These are phyloP conservation scores for Bovichtus diacanthus DNA, from an alignment of 2,797 vertebrate species.

Conservation along the genomic window DNA sequence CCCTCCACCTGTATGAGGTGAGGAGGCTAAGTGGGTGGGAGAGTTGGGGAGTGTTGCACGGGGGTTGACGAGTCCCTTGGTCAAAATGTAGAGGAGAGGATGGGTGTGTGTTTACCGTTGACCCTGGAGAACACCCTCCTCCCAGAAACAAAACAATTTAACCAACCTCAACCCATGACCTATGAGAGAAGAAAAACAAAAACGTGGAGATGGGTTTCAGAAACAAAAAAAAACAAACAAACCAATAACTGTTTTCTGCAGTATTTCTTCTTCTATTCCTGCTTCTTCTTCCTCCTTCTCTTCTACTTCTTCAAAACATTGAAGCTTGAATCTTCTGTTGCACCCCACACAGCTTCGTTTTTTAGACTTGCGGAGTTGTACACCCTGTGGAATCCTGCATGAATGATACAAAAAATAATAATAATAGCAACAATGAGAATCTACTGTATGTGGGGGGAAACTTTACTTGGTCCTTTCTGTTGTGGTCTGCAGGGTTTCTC, in stretches of 20 bases:
- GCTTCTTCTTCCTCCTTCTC: slow-evolving; percentile 74
- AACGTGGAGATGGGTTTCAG: slow-evolving; percentile 64
- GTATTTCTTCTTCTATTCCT: slow-evolving; percentile 85
- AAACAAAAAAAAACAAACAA: slow-evolving; percentile 68
- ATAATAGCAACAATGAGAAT: slow-evolving; percentile 83
- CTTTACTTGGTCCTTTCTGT: slow-evolving; percentile 78
- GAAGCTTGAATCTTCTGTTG: slow-evolving; percentile 89
- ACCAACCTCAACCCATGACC: slow-evolving; percentile 67
- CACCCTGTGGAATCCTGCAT: slow-evolving; percentile 87
- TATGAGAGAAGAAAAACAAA: slow-evolving; percentile 69
- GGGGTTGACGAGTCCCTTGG: slow-evolving; percentile 55
- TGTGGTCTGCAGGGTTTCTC: slow-evolving; percentile 77
- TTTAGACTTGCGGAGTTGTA: slow-evolving; percentile 79
- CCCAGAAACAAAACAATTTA: slow-evolving; percentile 65
- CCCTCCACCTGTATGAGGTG: slow-evolving; percentile 76
- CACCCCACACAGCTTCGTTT: slow-evolving; percentile 83
- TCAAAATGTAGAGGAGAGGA: slow-evolving; percentile 59
- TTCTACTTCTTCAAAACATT: slow-evolving; percentile 84
- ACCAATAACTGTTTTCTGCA: slow-evolving; percentile 81
- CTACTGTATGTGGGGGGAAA: slow-evolving; percentile 77
- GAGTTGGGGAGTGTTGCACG: slow-evolving; percentile 59
- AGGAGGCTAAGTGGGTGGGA: slow-evolving; percentile 69
- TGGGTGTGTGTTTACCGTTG: slow-evolving; percentile 33
- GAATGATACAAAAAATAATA: slow-evolving; percentile 83
- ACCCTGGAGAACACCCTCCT: slow-evolving; percentile 54